phyloP scores from a whole-genome alignment of 2,888 invertebrate species.

The Dryocosmus kuriphilus region DNA sequence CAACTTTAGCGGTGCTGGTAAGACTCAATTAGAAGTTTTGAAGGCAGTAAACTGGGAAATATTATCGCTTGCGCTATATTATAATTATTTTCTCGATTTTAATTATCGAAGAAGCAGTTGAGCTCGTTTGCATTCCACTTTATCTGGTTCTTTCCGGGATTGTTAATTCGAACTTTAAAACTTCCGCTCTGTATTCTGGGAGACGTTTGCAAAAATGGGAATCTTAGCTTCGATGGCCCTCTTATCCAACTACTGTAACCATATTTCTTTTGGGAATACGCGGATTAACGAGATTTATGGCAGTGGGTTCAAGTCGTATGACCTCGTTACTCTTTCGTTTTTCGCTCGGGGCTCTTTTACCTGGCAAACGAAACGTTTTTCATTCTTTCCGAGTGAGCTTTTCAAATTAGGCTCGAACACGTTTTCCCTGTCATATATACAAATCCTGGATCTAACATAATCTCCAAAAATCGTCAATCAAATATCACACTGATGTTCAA shows the following conservation, averaged over 20 bases:
- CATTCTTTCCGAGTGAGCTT: constrained; percentile 2
- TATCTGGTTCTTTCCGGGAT: background rate
- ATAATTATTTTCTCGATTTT: constrained; percentile 25
- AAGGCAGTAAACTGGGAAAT: constrained; percentile 3
- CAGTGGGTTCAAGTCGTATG: constrained; percentile 53
- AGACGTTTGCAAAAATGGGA: constrained; percentile 40
- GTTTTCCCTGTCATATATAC: background rate
- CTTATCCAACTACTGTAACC: constrained; percentile 44
- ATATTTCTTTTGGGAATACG: constrained; percentile 65
- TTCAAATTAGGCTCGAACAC: background rate
- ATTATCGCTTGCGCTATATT: background rate
- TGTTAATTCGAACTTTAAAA: constrained; percentile 14
- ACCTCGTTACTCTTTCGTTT: constrained; percentile 49
- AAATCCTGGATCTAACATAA: background rate
- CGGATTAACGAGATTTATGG: constrained; percentile 67
- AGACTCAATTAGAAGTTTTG: constrained; percentile 19
- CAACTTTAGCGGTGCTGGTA: background rate
- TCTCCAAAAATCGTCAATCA: background rate
- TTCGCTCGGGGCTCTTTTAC: constrained; percentile 10
- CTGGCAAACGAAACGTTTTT: constrained; percentile 26
- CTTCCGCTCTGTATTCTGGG: background rate
- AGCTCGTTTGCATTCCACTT: constrained; percentile 30
- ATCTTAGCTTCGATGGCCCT: constrained; percentile 40
- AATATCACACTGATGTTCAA: background rate
- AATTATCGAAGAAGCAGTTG: constrained; percentile 18